phyloP scores from a whole-genome alignment of 2,888 invertebrate genomes.

The Mechanitis mazaeus region DNA sequence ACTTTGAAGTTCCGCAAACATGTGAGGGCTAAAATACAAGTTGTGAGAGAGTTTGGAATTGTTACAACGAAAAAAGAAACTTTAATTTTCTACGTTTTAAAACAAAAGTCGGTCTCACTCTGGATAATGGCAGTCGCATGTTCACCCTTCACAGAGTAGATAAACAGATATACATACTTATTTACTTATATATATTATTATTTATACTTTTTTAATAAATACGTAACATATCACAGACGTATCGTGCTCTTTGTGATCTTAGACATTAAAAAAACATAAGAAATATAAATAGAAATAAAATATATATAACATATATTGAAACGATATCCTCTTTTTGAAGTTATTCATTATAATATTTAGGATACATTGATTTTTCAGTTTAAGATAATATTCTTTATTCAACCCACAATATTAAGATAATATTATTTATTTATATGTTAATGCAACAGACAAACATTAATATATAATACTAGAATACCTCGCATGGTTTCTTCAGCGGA shows the following conservation, averaged over 20 bases:
- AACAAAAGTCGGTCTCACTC: conserved; percentile 60
- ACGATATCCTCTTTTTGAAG: too few species aligned
- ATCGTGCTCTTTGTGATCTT: not conserved
- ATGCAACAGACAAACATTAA: not conserved
- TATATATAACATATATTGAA: too few species aligned
- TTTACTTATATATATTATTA: not conserved
- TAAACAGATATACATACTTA: conserved; percentile 5
- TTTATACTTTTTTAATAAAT: too few species aligned
- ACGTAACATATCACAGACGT: too few species aligned
- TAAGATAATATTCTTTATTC: conserved; percentile 14
- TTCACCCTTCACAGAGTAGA: conserved; percentile 37
- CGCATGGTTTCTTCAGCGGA: conserved; percentile 56
- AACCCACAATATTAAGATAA: too few species aligned
- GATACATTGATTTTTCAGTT: conserved; percentile 1
- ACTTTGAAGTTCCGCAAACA: conserved; percentile 72
- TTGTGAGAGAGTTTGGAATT: conserved; percentile 69
- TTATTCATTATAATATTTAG: too few species aligned
- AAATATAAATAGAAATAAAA: too few species aligned
- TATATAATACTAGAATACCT: conserved; percentile 37
- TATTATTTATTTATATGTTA: too few species aligned
- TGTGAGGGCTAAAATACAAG: conserved; percentile 74
- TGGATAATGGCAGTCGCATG: conserved; percentile 66
- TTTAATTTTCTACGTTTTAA: conserved; percentile 73
- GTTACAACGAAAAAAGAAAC: conserved; percentile 69
- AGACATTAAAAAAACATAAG: too few species aligned